Evolutionary conservation across 2,797 vertebrate species (phyloP).

Genomic region (Notolabrus celidotus): DNA sequence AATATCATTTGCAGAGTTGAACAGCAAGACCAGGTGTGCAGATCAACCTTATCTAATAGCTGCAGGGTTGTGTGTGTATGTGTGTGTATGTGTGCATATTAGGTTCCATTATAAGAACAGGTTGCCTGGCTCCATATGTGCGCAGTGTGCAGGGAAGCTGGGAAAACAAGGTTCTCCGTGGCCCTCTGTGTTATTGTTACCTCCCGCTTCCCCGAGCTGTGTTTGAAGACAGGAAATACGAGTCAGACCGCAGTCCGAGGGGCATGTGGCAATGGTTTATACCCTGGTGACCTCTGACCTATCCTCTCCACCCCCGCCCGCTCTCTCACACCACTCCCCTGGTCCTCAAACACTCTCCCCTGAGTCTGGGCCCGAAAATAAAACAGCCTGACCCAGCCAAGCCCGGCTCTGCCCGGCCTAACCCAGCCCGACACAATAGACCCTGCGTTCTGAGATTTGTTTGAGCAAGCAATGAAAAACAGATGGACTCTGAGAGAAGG

Average conservation of each 20-base stretch:
- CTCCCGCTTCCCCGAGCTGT: slow-evolving; percentile 80
- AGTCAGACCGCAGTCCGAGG: slow-evolving; percentile 89
- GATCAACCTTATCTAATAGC: slow-evolving; percentile 81
- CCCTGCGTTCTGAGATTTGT: slow-evolving; percentile 79
- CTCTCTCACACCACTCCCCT: slow-evolving; percentile 82
- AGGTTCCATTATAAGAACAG: slow-evolving; percentile 81
- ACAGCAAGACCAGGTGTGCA: slow-evolving; percentile 79
- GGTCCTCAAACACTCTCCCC: slow-evolving; percentile 79
- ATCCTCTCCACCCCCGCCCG: slow-evolving; percentile 72
- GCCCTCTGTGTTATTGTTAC: slow-evolving; percentile 86
- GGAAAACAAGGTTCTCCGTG: slow-evolving; percentile 87
- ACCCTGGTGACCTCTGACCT: slow-evolving; percentile 81
- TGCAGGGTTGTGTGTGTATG: slow-evolving; percentile 68
- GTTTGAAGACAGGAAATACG: slow-evolving; percentile 94
- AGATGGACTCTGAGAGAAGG: slow-evolving; percentile 85
- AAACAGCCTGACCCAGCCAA: slow-evolving; percentile 67
- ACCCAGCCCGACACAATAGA: slow-evolving; percentile 71
- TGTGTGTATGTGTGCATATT: slow-evolving; percentile 78
- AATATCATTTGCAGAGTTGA: slow-evolving; percentile 75
- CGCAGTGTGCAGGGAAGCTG: slow-evolving; percentile 81
- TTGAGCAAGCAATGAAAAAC: slow-evolving; percentile 87
- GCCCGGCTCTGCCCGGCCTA: slow-evolving; percentile 61
- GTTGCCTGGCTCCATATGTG: slow-evolving; percentile 82
- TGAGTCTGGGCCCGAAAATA: slow-evolving; percentile 64
- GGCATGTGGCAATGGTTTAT: slow-evolving; percentile 93